These are phyloP conservation scores for Cheiracanthium punctorium DNA, from an alignment of 2,888 invertebrate species.

Conservation along the genomic window DNA sequence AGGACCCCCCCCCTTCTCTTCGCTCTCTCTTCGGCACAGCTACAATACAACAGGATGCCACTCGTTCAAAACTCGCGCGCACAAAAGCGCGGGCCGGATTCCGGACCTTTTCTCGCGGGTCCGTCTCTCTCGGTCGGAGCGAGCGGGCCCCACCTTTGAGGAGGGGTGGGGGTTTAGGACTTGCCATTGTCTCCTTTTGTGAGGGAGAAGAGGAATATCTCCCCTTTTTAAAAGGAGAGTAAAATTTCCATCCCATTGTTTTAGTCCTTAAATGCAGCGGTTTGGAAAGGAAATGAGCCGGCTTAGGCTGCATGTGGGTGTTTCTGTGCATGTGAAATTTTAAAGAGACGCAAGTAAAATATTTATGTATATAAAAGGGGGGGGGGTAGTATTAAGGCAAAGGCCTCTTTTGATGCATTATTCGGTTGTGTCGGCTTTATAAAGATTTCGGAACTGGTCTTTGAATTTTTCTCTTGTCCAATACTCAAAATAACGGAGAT, in stretches of 20 bases:
- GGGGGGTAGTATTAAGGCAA: too few relatives aligned
- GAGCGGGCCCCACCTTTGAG: background rate
- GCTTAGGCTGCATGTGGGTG: background rate
- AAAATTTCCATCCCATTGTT: slow-evolving; percentile 3
- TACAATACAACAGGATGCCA: slow-evolving; percentile 64
- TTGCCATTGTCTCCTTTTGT: slow-evolving; percentile 2
- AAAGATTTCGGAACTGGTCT: too few relatives aligned
- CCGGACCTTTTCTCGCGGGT: slow-evolving; percentile 34
- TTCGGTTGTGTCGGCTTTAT: background rate
- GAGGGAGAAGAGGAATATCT: too few relatives aligned
- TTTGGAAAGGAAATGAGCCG: background rate
- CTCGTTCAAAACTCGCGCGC: slow-evolving; percentile 47
- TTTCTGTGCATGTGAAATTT: slow-evolving; percentile 3
- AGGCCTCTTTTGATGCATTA: background rate
- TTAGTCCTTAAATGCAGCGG: slow-evolving; percentile 7
- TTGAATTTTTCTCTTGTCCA: too few relatives aligned
- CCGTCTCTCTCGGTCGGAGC: background rate
- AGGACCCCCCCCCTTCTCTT: slow-evolving; percentile 9
- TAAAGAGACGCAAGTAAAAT: slow-evolving; percentile 1
- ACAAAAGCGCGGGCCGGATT: slow-evolving; percentile 54
- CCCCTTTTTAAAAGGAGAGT: background rate
- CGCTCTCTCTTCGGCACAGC: background rate
- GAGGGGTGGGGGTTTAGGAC: background rate
- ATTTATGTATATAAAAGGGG: background rate
- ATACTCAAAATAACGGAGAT: too few relatives aligned